Percentiles rank a stretch among this genome's conserved stretches.
Conservation (phyloP, 2,797 vertebrate species). For the Arrhamphus sclerolepis region DNA sequence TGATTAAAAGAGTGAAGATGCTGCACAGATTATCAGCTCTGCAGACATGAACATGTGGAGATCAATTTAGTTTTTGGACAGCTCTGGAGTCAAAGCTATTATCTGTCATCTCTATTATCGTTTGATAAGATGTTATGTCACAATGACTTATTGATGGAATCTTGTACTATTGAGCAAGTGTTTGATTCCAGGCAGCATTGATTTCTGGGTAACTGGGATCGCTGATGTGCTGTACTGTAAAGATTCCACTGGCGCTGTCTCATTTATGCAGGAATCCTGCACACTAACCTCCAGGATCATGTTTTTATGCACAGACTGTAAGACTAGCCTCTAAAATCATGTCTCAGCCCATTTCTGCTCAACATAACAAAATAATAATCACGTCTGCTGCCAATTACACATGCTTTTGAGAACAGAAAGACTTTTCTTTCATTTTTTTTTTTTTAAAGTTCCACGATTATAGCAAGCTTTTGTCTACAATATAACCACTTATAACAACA, state of each 20-base stretch:
- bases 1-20: slow-evolving; percentile 36
- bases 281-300: neutral
- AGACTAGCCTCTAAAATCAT: no score
- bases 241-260: no score
- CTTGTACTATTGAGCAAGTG: neutral
- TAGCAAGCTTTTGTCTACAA: neutral
- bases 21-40: slow-evolving; percentile 32
- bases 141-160: neutral
- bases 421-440: no score
- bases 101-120: slow-evolving; percentile 1
- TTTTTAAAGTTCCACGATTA: neutral
- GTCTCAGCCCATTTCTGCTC: no score
- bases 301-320: neutral
- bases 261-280: neutral
- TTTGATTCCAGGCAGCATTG: no score
- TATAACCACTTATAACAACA: neutral
- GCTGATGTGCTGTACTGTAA: no score
- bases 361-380: no score
- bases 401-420: no score
- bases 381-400: no score
- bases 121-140: neutral
- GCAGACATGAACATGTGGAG: slow-evolving; percentile 1
- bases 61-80: slow-evolving; percentile 13
- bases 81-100: neutral
- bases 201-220: no score